Percentiles rank a stretch among this genome's conserved stretches.
Conservation (phyloP, 2,888 invertebrate genomes). For the Calephelis perditalis region DNA sequence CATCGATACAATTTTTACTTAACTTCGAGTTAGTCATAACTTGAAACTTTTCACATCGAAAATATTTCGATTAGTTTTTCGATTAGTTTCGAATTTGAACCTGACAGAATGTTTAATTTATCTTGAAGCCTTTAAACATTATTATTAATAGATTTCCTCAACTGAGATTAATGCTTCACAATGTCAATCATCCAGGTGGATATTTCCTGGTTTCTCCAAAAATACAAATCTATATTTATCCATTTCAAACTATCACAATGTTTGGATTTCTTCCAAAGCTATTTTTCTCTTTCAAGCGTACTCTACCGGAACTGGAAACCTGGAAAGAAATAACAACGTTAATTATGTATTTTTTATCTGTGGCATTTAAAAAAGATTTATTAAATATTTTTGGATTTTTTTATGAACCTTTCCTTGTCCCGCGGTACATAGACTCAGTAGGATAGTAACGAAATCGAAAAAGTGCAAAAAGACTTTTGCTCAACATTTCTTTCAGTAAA, state of each 20-base stretch:
- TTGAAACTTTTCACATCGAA: not conserved
- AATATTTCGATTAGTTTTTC: too few relatives aligned
- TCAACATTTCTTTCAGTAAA: too few relatives aligned
- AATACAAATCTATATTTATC: constrained; percentile 37
- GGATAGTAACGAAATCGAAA: too few relatives aligned
- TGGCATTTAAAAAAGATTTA: constrained; percentile 15
- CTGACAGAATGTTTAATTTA: too few relatives aligned
- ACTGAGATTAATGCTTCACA: not conserved
- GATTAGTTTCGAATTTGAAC: too few relatives aligned
- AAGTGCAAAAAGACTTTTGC: too few relatives aligned
- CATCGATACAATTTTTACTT: constrained; percentile 42
- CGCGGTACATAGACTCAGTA: too few relatives aligned
- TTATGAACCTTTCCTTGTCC: too few relatives aligned
- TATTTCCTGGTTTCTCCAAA: constrained; percentile 31
- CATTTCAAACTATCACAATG: constrained; percentile 37
- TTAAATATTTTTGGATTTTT: constrained; percentile 17
- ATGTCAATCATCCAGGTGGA: constrained; percentile 19
- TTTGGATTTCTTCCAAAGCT: constrained; percentile 47
- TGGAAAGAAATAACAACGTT: constrained; percentile 50
- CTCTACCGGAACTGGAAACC: constrained; percentile 43
- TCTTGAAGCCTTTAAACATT: too few relatives aligned
- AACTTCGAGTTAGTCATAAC: not conserved
- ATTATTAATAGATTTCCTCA: too few relatives aligned
- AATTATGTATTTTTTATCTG: constrained; percentile 38
- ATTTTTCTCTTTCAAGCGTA: constrained; percentile 34